Evolutionary conservation across 2,888 invertebrate species (phyloP), one percentile per base, ranked within the genome.

Genomic region (Drosophila colorata): DNA sequence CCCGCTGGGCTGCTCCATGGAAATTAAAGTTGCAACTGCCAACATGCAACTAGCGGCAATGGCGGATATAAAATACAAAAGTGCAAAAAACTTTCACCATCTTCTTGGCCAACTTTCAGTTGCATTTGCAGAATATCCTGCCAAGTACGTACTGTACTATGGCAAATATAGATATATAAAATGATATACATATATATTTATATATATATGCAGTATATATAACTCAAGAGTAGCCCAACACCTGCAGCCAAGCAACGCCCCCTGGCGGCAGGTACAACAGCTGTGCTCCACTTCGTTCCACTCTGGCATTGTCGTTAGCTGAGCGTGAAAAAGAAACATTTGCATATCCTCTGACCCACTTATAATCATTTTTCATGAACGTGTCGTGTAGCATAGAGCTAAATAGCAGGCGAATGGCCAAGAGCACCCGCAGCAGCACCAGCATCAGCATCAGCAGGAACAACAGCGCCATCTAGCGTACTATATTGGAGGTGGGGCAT

Each of bases 341-440:
- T 89, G 89, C 89, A 89, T 87, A 88, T 88, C 89, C 87, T 87
- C 89, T 89, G 87, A 87, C 87, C 87, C 84, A 87, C 88, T 88
- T 87, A 81, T 76, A 87, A 89, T 89, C 70, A 88, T 88, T 84
- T 88, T 88, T 89, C 87, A 79, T 78, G 87, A 77, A 74, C 85
- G 85, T 84, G 85, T 72, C 38, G 43, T 53, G 41, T 14, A 52
- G 51, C 28, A 43, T 43, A 31, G 53, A 47, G 57, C 52, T 56
- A 56, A 56, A 51, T 49, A 53, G 52, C 67, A 67, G 74, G 57
- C 71, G 64, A 65, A 68, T 53, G 56, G 70, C 77, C 70, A 70
- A 40, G 44, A 64, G 40, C 47, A 47, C 57, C 40, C 28, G 23
- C 60, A 59, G 35, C 16, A 23, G 11, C 47, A 51, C 16, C 49